Conservation (phyloP, 1,140 invertebrate genomes). For the Triops longicaudatus region DNA sequence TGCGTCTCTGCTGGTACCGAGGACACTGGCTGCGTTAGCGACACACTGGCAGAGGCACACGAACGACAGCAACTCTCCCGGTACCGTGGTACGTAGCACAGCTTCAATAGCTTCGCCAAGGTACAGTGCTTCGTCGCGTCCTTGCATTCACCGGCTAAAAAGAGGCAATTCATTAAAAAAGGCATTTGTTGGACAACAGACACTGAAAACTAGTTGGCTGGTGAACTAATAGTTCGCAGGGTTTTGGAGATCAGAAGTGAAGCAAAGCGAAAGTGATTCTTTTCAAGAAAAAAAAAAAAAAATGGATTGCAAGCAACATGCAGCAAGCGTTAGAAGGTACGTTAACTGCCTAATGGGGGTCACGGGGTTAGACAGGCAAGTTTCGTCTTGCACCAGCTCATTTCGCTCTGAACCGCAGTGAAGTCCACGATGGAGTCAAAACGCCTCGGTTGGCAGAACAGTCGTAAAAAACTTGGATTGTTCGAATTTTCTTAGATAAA, state of each 20-base stretch:
- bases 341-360: conserved; percentile 17
- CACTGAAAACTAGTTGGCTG: no score
- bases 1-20: not conserved
- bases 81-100: conserved; percentile 70
- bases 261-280: no score
- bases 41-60: conserved; percentile 43
- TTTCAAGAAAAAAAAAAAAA: no score
- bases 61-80: conserved; percentile 74
- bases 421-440: not conserved
- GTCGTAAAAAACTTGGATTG: no score
- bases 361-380: not conserved
- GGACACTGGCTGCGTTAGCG: not conserved
- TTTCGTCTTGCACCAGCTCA: not conserved
- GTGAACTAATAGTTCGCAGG: no score
- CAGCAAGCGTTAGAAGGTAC: no score
- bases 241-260: no score
- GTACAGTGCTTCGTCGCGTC: conserved; percentile 69
- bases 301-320: no score
- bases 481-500: no score
- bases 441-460: no score
- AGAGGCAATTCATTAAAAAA: conserved; percentile 26
- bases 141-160: conserved; percentile 56
- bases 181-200: no score
- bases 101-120: conserved; percentile 69
- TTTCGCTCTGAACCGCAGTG: not conserved